Base-by-base conservation (phyloP, 2,797 vertebrate species). In the Enteromius paludinosus region DNA sequence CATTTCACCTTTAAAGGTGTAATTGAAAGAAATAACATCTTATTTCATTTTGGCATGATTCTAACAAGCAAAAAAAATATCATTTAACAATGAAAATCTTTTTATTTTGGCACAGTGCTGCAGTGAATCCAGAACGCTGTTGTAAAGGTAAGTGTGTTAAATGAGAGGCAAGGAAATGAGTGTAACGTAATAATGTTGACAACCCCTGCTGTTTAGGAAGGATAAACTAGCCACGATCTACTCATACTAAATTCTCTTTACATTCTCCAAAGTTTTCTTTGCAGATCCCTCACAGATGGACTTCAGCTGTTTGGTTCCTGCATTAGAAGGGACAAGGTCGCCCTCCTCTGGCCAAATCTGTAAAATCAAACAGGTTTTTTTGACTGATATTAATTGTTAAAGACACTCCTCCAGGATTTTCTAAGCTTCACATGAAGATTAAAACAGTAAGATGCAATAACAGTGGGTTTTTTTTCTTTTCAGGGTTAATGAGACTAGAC, bases 331-430 rank as follows among this genome's bases (percentile, higher is more conserved):
- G 76, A 62, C 68, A 56, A 82, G 41, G 52, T 30, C 82, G 83
- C 86, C 81, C 84, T 83, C 84, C 75, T 84, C 79, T 84, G 86
- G 75, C 12, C 71, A 80, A 33, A 77, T 61, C 25, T 72, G 3
- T 47, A 35, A 68, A 9, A 23, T 23, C 38, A 71, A 25, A 10
- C 25, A 12, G 12, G 68, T 33, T 23, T 72, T n/a, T 17, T n/a
- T 56, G 72, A 56, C 33, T 35, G 33, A 41, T 25, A 15, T 17
- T 25, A 10, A 25, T 25, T 59, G 35, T 75, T 75, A 9, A 59
- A 59, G 35, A 45, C 35, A 28, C 9, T 74, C 20, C 12, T 41
- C 14, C 17, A 9, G 47, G 28, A 17, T 72, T 73, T n/a, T 14
- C 28, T 2, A 1, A 18, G 20, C 14, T 18, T 41, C 33, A 43